Percentiles rank a stretch among this genome's conserved stretches.
Conservation (phyloP, 2,797 vertebrate species). For the Dryobates pubescens region DNA sequence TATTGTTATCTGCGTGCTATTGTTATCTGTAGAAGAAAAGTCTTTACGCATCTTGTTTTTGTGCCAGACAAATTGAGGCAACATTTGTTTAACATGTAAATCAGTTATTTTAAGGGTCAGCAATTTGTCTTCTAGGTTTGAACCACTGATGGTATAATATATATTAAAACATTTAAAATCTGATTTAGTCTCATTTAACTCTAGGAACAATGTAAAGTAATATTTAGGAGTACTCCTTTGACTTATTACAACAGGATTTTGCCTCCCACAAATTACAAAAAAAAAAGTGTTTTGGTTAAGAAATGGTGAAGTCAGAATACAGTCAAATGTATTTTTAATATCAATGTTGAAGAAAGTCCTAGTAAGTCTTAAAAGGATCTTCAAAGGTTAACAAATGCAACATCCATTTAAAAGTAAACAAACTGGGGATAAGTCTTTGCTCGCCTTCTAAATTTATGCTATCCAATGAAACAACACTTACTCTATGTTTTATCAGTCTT, state of each 20-base stretch:
- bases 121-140: not conserved
- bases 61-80: not conserved
- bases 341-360: not conserved
- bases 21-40: not conserved
- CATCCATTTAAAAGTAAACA: constrained; percentile 20
- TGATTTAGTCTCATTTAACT: not conserved
- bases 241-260: not conserved
- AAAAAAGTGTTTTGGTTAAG: not conserved
- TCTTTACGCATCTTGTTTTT: not conserved
- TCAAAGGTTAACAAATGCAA: not conserved
- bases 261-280: not conserved
- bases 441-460: not conserved
- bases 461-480: constrained; percentile 3
- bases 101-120: not conserved
- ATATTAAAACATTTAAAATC: not conserved
- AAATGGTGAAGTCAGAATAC: not conserved
- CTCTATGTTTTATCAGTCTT: constrained; percentile 30
- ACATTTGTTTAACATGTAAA: not conserved
- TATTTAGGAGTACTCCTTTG: not conserved
- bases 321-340: not conserved
- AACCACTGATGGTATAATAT: not conserved
- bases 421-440: not conserved
- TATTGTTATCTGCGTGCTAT: not conserved
- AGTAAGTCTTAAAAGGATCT: not conserved
- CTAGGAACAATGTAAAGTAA: not conserved